Evolutionary conservation across 1,140 invertebrate species (phyloP), one percentile per base, ranked within the genome.

Genomic region (Tachypleus tridentatus): DNA sequence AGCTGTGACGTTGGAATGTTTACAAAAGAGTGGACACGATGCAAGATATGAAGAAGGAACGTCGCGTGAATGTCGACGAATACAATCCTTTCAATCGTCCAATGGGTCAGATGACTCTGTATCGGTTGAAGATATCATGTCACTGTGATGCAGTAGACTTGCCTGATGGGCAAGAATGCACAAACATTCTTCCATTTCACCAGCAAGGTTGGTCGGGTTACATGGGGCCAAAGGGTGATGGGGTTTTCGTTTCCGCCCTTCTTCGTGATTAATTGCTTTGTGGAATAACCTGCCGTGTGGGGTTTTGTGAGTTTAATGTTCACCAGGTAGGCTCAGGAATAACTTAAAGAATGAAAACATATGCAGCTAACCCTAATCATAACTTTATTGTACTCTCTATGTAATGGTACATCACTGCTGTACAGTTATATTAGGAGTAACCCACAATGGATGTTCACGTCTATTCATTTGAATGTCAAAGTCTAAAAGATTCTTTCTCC

Each of bases 31-130:
- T 65, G 64, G 67, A 47, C 66, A 74, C 57, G 66, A 74, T 3
- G 60, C 59, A 29, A 29, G 29, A 29, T 29, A 29, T 29, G 29
- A 29, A 5, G 60, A 63, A 29, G 51, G 62, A 57, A 67, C 48
- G 8, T 73, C n/a, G 73, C 59, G 64, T 75, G 58, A 73, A 70
- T 48, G 73, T 74, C 57, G 68, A 72, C 10, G 70, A 70, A 3
- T 77, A 76, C 62, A 75, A 78, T 67, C 76, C 77, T 1, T 80
- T 78, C 63, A 75, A 77, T 62, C 65, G 80, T 1, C 76, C 78
- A 51, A 80, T 82, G 79, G 80, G 80, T 5, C 78, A 80, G 68
- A 78, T 81, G 76, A 81, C 80, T 8, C 73, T 81, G 0, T 81
- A 81, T 72, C 75, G 80, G 71, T 57, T 79, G 5, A 70, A 76